Percentiles rank a stretch among this genome's conserved stretches.
Conservation (phyloP, 2,113 vertebrate species). For the Zosterops hypoxanthus region DNA sequence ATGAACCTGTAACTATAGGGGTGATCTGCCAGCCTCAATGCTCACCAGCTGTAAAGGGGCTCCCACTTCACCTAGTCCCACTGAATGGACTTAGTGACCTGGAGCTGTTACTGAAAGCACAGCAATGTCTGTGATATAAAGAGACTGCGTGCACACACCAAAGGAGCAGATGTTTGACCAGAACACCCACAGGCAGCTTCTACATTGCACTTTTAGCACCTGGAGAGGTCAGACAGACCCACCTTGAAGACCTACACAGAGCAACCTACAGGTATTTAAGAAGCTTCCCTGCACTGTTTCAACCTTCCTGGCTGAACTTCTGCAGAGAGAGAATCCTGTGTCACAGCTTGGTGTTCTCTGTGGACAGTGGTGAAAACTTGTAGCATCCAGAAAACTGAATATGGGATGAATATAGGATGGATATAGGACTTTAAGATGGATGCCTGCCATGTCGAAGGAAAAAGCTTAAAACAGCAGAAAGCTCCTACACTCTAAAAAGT, state of each 20-base stretch:
- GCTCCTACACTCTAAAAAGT: neutral
- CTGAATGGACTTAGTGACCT: neutral
- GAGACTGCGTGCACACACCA: neutral
- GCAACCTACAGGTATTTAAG: neutral
- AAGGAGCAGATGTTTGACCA: neutral
- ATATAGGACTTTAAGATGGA: neutral
- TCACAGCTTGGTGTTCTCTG: fast-evolving
- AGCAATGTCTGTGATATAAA: fast-evolving
- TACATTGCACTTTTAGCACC: fast-evolving
- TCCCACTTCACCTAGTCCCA: neutral
- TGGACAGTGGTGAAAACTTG: neutral
- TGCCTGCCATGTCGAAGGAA: neutral
- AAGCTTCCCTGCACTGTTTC: neutral
- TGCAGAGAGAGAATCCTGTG: neutral
- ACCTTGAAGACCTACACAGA: neutral
- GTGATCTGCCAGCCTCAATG: neutral
- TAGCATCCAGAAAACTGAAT: neutral
- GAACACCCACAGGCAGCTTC: neutral
- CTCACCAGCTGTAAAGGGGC: neutral
- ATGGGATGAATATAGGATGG: neutral
- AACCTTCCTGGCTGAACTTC: neutral
- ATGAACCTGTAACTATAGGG: neutral
- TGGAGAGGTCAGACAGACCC: neutral
- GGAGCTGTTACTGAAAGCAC: neutral
- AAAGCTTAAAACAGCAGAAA: neutral